Percentiles rank a stretch among this genome's conserved stretches.
Evolutionary conservation across 2,888 invertebrate genomes (phyloP).

Genomic region (Protodeltote pygarga): DNA sequence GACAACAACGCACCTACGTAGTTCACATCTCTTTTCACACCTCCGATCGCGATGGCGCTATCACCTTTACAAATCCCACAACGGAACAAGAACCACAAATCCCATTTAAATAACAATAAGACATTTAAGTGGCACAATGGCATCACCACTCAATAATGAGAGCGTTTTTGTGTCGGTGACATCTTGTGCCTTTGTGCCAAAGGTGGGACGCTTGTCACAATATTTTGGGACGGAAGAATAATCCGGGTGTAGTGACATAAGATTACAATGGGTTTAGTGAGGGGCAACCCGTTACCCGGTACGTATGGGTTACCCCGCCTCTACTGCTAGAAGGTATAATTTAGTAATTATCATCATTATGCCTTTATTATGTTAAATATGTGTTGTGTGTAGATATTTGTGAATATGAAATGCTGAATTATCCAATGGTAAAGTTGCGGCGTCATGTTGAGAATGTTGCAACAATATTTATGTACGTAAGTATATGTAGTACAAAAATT

Average conservation of each 20-base stretch:
- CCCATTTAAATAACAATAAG: slow-evolving; percentile 49
- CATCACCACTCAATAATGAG: slow-evolving; percentile 32
- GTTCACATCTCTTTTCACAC: not conserved
- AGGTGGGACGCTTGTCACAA: slow-evolving; percentile 63
- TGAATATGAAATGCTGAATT: slow-evolving; percentile 12
- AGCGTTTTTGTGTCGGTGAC: slow-evolving; percentile 25
- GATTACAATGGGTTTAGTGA: slow-evolving; percentile 29
- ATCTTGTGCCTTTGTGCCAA: slow-evolving; percentile 30
- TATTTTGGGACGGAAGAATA: slow-evolving; percentile 57
- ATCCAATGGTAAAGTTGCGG: slow-evolving; percentile 6
- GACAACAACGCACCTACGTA: no score
- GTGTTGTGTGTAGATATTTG: slow-evolving; percentile 5
- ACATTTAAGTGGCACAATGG: slow-evolving; percentile 36
- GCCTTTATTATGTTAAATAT: slow-evolving; percentile 15
- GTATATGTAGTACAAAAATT: no score
- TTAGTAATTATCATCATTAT: slow-evolving; percentile 38
- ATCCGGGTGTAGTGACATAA: slow-evolving; percentile 33
- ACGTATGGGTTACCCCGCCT: slow-evolving; percentile 32
- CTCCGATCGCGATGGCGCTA: slow-evolving; percentile 15
- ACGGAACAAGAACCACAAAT: slow-evolving; percentile 26
- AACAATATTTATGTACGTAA: not conserved
- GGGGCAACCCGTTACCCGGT: slow-evolving; percentile 25
- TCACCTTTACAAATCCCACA: not conserved
- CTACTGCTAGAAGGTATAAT: slow-evolving; percentile 18
- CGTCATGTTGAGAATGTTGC: slow-evolving; percentile 19